Conservation (phyloP, 2,113 vertebrate genomes). For the Silurus glanis region DNA sequence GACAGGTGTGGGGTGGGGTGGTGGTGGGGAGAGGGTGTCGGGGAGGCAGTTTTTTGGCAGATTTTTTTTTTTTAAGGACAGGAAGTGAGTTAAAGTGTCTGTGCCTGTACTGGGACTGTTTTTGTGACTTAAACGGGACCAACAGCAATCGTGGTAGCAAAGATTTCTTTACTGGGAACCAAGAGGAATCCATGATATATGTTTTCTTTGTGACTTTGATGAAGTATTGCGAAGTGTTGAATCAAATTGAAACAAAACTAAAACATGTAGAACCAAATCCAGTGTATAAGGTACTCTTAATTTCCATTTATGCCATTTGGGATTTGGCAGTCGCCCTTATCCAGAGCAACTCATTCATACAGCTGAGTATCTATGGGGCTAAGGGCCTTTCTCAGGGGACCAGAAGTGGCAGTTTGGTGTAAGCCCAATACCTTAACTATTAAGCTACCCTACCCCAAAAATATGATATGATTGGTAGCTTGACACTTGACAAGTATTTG, state of each 20-base stretch:
- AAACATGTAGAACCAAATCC: neutral
- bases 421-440: no score
- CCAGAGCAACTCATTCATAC: no score
- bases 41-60: neutral
- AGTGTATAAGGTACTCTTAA: neutral
- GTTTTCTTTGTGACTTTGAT: neutral
- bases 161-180: neutral
- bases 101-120: neutral
- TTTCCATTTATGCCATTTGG: neutral
- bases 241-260: no score
- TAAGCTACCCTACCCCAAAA: no score
- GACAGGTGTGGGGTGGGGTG: neutral
- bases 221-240: neutral
- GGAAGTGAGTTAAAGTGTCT: slow-evolving; percentile 4
- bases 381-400: no score
- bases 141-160: neutral
- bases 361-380: no score
- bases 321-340: no score
- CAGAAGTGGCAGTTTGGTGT: no score
- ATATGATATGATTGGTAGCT: neutral
- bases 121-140: neutral
- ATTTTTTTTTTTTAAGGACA: slow-evolving; percentile 3
- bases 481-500: neutral
- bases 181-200: neutral
- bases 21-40: no score